Base-by-base conservation (phyloP, 2,797 vertebrate species). In the Melanotaenia pygmaea region DNA sequence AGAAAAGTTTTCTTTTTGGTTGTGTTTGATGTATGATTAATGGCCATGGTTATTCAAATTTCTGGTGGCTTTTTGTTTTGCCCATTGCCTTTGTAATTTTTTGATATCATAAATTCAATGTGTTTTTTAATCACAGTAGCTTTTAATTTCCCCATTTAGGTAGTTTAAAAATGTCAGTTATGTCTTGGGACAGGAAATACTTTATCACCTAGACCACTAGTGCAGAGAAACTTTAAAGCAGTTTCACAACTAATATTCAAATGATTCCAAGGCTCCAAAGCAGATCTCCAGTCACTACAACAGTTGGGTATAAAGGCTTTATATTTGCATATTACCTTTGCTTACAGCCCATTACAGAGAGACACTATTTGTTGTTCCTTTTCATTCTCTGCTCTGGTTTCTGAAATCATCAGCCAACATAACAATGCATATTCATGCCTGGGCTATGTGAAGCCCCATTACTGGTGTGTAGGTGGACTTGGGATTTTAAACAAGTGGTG, bases 381-480 rank as follows among this genome's bases (percentile, higher is more conserved):
- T 90, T 89, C 68, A 83, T 82, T 89, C 37, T 38, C 57, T 66
- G 32, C 72, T 88, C 72, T 79, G 79, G 70, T 87, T 91, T 88
- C 86, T 83, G 38, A 82, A 81, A 85, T 70, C 69, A 79, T 85
- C 83, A 82, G 76, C 82, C 67, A 75, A 85, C 78, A 85, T 86
- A 79, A 82, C 60, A 83, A 89, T 90, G 82, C 88, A 90, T 93
- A 92, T 92, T 93, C 89, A 93, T 93, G 76, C 84, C 72, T 70
- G 53, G 65, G 64, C 84, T 76, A 79, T 84, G 82, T 83, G 62
- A 72, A 84, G 76, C n/a, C 74, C 26, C 26, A 26, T 26, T 26
- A 26, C 26, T 26, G 26, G 26, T 71, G 78, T 86, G 88, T 84
- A 88, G 87, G 87, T 88, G 86, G 85, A 87, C 79, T 85, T 53